Evolutionary conservation across 1,140 invertebrate species (phyloP).

Genomic region (Ceratosolen fusciceps): DNA sequence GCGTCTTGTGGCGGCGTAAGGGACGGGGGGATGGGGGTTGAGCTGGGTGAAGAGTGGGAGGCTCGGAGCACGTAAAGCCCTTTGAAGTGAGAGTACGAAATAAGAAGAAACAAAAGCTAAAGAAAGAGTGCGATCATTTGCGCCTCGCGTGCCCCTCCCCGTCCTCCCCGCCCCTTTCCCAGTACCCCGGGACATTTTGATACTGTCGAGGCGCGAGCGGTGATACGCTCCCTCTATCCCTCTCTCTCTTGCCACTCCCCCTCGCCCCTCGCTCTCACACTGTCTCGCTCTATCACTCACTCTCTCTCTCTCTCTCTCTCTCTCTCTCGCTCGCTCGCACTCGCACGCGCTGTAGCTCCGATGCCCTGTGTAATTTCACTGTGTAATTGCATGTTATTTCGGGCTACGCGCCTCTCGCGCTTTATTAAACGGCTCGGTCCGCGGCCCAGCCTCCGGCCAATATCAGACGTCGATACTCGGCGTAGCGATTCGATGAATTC

Average conservation of each 20-base stretch:
- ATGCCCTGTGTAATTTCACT: slow-evolving; percentile 62
- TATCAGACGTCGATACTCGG: slow-evolving; percentile 39
- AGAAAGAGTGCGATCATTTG: slow-evolving; percentile 48
- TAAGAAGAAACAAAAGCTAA: neutral
- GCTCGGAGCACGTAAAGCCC: neutral
- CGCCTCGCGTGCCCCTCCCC: slow-evolving; percentile 44
- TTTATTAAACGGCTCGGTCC: slow-evolving; percentile 63
- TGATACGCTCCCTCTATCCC: neutral
- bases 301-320: slow-evolving; percentile 11
- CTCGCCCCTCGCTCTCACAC: neutral
- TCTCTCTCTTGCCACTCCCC: slow-evolving; percentile 15
- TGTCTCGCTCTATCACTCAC: neutral
- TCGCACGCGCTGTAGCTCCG: neutral
- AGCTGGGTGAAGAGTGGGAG: neutral
- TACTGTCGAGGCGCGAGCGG: slow-evolving; percentile 30
- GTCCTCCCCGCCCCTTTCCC: neutral
- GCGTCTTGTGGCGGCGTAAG: too few species aligned
- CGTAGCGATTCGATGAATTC: slow-evolving; percentile 36
- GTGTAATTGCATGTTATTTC: slow-evolving; percentile 69
- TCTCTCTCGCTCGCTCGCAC: neutral
- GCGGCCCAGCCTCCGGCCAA: slow-evolving; percentile 46
- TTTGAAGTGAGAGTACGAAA: too few species aligned
- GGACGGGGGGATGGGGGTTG: too few species aligned
- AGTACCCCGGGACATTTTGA: slow-evolving; percentile 26
- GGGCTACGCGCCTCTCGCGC: slow-evolving; percentile 55